Evolutionary conservation across 2,113 vertebrate genomes (phyloP), one percentile per base, ranked within the genome.

Genomic region (Pampusana beccarii): DNA sequence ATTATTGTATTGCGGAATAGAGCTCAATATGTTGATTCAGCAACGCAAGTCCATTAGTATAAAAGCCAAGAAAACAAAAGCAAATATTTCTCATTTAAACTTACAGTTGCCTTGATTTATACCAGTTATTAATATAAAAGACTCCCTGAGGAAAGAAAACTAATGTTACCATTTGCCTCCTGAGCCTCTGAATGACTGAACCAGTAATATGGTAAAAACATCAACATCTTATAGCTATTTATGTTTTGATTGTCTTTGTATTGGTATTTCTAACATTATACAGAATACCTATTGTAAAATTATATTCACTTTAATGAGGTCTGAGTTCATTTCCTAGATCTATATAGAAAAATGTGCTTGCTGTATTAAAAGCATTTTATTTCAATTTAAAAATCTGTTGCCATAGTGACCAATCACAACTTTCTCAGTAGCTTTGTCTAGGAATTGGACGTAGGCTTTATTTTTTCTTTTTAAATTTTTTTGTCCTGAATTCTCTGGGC

Each of bases 331-430:
- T 88, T 95, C 53, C 57, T 65, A 95, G 48, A 81, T 64, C 36
- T 50, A 14, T 25, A 69, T 25, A 71, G 77, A 80, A 83, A 92
- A 95, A 86, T 46, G 23, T 92, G 67, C 69, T 67, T 86, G 67
- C 21, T 34, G n/a, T 75, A 91, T 79, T 86, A 88, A 92, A 95
- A 92, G 65, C 69, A 69, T 84, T 94, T 92, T 92, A 88, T 92
- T 94, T 95, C 92, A 71, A 83, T 96, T 95, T 95, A 72, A 92
- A 88, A 78, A 91, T 91, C 93, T 83, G 96, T 97, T 97, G 89
- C 95, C 92, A 91, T 97, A 90, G 95, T 86, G 89, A 97, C 85
- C 48, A 54, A 88, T 74, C 79, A 93, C 78, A 94, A 91, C 91
- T 94, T 92, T 94, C 70, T 93, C 67, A 58, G 57, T 57, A 80